Evolutionary conservation across 2,888 invertebrate genomes (phyloP), one percentile per base, ranked within the genome.

Genomic region (Acrobasis suavella): DNA sequence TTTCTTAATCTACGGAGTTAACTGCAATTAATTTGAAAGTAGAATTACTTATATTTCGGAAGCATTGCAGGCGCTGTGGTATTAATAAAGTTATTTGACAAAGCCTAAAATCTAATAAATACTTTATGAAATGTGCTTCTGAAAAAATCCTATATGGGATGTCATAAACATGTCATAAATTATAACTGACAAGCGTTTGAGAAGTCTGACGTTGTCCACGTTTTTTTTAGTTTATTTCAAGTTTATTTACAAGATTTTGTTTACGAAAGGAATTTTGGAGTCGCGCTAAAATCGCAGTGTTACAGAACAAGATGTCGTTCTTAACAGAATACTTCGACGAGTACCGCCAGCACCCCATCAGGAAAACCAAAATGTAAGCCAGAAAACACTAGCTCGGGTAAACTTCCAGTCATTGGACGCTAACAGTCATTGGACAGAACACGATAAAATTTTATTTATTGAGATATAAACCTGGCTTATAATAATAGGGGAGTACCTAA

Each of bases 271-370:
- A n/a, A 37, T 55, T 62, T 56, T 42, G 17, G 56, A 17, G 17
- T 50, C 50, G 10, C 22, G 14, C 61, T 49, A 49, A 64, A 66
- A 22, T 56, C 42, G 1, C 0, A 10, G 16, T 17, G 14, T 56
- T 10, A 16, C 1, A 12, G 17, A 60, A 64, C 63, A 80, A 66
- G 64, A 91, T 92, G 91, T 92, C 91, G 62, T 92, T 90, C 64
- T 67, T 91, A 72, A 91, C 91, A n/a, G 91, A 92, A 79, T 91
- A 91, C 76, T 91, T 89, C 68, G 91, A 92, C 69, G 90, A 91
- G 67, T 92, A 76, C 65, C 82, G 91, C 3, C 78, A 82, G 50
- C 88, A 86, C 74, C 88, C 90, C 2, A 89, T 91, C 62, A 82
- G 77, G 70, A 91, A 86, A 77, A 87, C 86, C 14, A 75, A 78